Percentiles rank a stretch among this genome's conserved stretches.
Evolutionary conservation across 2,888 invertebrate genomes (phyloP).

Genomic region (Melanotus villosus): DNA sequence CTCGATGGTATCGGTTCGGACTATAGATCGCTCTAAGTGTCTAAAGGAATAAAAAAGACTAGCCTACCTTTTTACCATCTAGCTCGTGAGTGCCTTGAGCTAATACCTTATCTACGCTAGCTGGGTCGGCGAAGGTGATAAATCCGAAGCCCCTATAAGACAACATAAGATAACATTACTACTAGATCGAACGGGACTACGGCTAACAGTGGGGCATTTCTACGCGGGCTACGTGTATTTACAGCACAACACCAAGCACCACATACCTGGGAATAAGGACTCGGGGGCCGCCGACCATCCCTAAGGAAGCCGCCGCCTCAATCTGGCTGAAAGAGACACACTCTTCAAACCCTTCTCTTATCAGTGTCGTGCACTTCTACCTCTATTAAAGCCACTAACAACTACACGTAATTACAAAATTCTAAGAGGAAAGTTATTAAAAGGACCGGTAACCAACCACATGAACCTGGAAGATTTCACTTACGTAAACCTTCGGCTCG

Average conservation of each 20-base stretch:
- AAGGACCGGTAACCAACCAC: conserved; percentile 41
- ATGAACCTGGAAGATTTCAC: conserved; percentile 13
- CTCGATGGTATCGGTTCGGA: conserved; percentile 37
- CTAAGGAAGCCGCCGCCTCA: conserved; percentile 69
- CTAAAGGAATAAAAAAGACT: conserved; percentile 54
- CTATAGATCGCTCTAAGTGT: conserved; percentile 40
- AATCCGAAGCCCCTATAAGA: conserved; percentile 98
- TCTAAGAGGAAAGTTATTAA: conserved; percentile 38
- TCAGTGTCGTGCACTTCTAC: conserved; percentile 66
- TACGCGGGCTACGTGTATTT: conserved; percentile 58
- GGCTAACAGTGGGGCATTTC: conserved; percentile 59
- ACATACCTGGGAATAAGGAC: conserved; percentile 73
- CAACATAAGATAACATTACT: conserved; percentile 64
- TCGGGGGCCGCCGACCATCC: conserved; percentile 70
- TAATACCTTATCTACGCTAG: conserved; percentile 99
- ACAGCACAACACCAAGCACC: conserved; percentile 61
- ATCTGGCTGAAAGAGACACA: conserved; percentile 71
- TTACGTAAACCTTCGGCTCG: neutral
- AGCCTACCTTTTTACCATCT: conserved; percentile 98
- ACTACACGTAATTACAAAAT: conserved; percentile 48
- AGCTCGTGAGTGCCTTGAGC: conserved; percentile 98
- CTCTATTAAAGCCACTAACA: conserved; percentile 62
- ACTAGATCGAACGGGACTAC: conserved; percentile 53
- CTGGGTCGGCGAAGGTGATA: conserved; percentile 98
- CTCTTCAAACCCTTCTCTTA: conserved; percentile 68